Evolutionary conservation across 2,113 vertebrate genomes (phyloP).

Genomic region (Redunca redunca): DNA sequence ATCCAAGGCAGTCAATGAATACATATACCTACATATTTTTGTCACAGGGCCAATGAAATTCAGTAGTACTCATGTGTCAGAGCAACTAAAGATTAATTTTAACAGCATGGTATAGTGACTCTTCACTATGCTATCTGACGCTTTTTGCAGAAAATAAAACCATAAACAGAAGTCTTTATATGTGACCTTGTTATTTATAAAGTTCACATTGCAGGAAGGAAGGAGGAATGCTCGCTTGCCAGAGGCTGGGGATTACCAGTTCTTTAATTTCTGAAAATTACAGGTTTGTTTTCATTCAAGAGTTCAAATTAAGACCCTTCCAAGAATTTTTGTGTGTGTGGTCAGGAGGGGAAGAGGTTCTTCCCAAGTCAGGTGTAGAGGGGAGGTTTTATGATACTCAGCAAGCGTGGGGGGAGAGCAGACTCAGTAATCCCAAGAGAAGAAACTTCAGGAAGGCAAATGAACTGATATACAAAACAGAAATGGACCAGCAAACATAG

Average conservation of each 20-base stretch:
- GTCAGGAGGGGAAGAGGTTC: not conserved
- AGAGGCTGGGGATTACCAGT: slow-evolving; percentile 23
- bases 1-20: not conserved
- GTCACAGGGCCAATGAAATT: not conserved
- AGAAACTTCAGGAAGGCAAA: not conserved
- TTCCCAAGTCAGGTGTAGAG: not conserved
- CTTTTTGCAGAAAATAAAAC: slow-evolving; percentile 13
- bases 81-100: not conserved
- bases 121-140: not conserved
- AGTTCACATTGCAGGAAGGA: not conserved
- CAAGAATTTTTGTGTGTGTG: slow-evolving; percentile 33
- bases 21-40: not conserved
- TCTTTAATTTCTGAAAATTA: slow-evolving; percentile 62
- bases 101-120: not conserved
- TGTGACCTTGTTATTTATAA: slow-evolving; percentile 35
- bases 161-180: not conserved
- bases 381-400: not conserved
- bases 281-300: slow-evolving; percentile 27
- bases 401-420: not conserved
- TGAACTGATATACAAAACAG: not conserved
- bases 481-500: not conserved
- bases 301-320: slow-evolving; percentile 54
- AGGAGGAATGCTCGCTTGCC: not conserved
- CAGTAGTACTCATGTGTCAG: not conserved
- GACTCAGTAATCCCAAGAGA: not conserved